Evolutionary conservation across 2,888 invertebrate species (phyloP), one percentile per base, ranked within the genome.

Genomic region (Tenthredo mesomela): DNA sequence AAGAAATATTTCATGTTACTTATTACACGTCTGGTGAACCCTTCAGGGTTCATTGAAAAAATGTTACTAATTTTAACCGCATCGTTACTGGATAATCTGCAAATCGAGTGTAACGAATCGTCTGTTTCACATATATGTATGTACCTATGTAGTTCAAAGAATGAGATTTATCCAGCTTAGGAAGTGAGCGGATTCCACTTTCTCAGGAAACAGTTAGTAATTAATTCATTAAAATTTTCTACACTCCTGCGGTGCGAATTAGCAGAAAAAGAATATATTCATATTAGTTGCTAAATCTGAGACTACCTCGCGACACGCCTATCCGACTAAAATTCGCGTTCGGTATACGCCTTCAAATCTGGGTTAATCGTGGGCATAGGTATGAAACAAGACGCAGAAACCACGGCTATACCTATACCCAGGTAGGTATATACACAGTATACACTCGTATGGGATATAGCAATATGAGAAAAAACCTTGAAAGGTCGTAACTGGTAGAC

Each of bases 331-430:
- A 50, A 77, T 50, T 77, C 15, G 47, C 77, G n/a, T 25, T 54
- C 50, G 54, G 50, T 50, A 77, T 50, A 77, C 18, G n/a, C 29
- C 40, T 61, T 61, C 21, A 15, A 73, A 80, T 58, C 58, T 21
- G 78, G 78, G 58, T 61, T 58, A 80, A 80, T 61, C 40, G 78
- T 80, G 78, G 58, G 78, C 78, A 80, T 61, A n/a, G n/a, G n/a
- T n/a, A 80, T 61, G 61, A 80, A 80, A 61, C 37, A 61, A 73
- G 37, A 12, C 61, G 78, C 58, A 40, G 37, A 40, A 7, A 37
- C 78, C 40, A 37, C 61, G 50, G 54, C n/a, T 29, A 54, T 25
- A 67, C 15, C 12, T 15, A 10, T 65, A 25, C 65, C 21, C 12
- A 25, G 21, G 61, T 37, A 33, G 4, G 33, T 4, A 33, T 7